Evolutionary conservation across 64 coral and sea anemone genomes (phyloP).

Genomic region (Actinia equina): DNA sequence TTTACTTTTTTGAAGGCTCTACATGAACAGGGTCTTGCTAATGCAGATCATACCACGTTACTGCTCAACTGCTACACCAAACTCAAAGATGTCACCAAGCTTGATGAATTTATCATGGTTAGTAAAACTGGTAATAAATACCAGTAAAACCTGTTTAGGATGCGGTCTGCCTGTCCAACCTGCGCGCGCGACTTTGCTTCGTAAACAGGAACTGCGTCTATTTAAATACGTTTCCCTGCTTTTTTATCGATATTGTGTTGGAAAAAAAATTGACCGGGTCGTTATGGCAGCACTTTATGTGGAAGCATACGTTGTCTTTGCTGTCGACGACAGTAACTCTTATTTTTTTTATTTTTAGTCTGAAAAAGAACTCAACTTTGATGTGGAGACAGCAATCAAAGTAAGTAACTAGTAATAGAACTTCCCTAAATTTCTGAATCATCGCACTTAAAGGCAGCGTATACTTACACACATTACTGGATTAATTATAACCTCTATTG

Average conservation of each 20-base stretch:
- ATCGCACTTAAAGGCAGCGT: too few species aligned
- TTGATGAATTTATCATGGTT: constrained; percentile 99
- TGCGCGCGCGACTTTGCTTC: too few species aligned
- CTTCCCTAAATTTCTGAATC: background rate
- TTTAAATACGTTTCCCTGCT: too few species aligned
- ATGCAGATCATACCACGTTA: constrained; percentile 92
- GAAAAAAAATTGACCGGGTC: too few species aligned
- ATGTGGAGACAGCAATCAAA: constrained; percentile 97
- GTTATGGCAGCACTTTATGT: too few species aligned
- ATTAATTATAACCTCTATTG: background rate
- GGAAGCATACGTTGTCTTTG: background rate
- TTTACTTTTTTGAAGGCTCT: constrained; percentile 45
- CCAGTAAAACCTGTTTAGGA: too few species aligned
- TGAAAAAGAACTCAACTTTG: constrained; percentile 95
- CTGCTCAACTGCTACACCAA: constrained; percentile 97
- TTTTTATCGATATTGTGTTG: too few species aligned
- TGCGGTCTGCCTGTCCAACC: too few species aligned
- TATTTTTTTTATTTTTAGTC: constrained; percentile 50
- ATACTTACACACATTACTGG: too few species aligned
- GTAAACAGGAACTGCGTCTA: too few species aligned
- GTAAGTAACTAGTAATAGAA: constrained; percentile 39
- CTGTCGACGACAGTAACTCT: too few species aligned
- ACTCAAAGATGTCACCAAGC: constrained; percentile 82
- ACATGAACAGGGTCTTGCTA: constrained; percentile 86
- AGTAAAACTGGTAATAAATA: background rate